These are phyloP conservation scores for Erethizon dorsatum DNA, from an alignment of 2,797 vertebrate genomes.

Conservation along the genomic window DNA sequence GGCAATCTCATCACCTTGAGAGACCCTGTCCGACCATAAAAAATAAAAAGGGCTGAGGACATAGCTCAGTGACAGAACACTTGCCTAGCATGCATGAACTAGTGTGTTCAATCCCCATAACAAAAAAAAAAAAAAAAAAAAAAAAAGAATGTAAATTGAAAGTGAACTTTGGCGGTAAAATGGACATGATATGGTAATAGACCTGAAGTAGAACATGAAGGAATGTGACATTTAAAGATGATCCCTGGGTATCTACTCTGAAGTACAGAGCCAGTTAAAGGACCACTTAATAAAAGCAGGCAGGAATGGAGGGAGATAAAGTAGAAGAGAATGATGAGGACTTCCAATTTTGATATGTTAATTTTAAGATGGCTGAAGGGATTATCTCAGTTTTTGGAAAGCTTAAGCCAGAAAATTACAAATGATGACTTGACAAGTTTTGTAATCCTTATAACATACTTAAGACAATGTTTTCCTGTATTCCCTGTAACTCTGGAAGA, in stretches of 20 bases:
- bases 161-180: not conserved
- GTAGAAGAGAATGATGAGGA: not conserved
- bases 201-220: not conserved
- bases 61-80: not conserved
- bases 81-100: not conserved
- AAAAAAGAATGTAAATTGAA: not conserved
- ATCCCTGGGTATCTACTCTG: not conserved
- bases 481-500: not conserved
- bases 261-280: not conserved
- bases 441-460: not conserved
- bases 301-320: not conserved
- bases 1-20: not conserved
- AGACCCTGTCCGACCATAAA: not conserved
- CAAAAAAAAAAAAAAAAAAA: not conserved
- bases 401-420: not conserved
- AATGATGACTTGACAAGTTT: not conserved
- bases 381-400: not conserved
- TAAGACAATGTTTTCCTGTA: not conserved
- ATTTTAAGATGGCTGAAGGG: not conserved
- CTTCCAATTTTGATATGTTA: not conserved
- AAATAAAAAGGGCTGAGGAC: not conserved
- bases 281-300: not conserved
- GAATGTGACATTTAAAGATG: not conserved
- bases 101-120: not conserved
- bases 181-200: not conserved